These are phyloP conservation scores for Sebastes wilsoni DNA, from an alignment of 2,797 vertebrate species.

Conservation along the genomic window DNA sequence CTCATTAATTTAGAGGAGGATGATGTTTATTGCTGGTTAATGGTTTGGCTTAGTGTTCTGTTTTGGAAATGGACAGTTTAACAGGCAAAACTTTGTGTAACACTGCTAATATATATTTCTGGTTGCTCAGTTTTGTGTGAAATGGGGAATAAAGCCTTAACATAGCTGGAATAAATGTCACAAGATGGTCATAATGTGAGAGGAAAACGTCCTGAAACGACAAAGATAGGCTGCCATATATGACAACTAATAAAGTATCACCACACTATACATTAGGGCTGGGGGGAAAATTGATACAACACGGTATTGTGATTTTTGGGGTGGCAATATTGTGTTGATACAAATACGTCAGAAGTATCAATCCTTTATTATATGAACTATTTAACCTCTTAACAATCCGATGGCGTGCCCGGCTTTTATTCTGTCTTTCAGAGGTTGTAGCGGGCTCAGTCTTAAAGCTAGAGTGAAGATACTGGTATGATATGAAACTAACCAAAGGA, in stretches of 20 bases:
- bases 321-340: too few relatives aligned
- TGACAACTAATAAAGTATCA: conserved; percentile 1
- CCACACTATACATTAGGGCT: not conserved
- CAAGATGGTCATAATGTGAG: not conserved
- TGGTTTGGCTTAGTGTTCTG: conserved; percentile 43
- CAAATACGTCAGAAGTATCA: too few relatives aligned
- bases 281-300: too few relatives aligned
- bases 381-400: too few relatives aligned
- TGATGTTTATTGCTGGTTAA: conserved; percentile 61
- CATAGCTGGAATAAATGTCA: conserved; percentile 23
- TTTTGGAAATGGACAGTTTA: conserved; percentile 59
- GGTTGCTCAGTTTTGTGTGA: conserved; percentile 11
- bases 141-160: conserved; percentile 25
- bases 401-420: too few relatives aligned
- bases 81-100: conserved; percentile 47
- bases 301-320: too few relatives aligned
- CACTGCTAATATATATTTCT: conserved; percentile 41
- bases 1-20: conserved; percentile 64
- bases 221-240: not conserved
- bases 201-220: not conserved
- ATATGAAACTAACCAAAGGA: too few relatives aligned
- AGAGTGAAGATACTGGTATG: too few relatives aligned
- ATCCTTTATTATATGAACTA: too few relatives aligned
- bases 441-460: too few relatives aligned
- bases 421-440: too few relatives aligned